Base-by-base conservation (phyloP, 2,888 invertebrate genomes). In the Cordilura impudica region DNA sequence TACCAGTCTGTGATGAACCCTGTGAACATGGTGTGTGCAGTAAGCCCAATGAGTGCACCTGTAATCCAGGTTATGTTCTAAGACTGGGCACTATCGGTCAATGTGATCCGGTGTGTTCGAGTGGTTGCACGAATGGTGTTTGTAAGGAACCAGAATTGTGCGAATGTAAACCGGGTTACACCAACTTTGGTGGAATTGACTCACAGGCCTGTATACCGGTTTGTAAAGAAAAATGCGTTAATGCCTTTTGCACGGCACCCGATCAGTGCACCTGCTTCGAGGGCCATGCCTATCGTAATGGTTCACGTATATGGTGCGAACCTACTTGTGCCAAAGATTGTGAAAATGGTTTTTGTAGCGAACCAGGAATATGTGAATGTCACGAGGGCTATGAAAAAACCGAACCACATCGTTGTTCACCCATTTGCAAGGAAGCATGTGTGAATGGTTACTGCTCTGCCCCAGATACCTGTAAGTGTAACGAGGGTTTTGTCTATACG, bases 171-270 rank as follows among this genome's bases (percentile, higher is more conserved):
- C 2, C 72, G 16, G 88, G 88, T 2, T 89, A 84, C 63, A 81
- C 58, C 0, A 85, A 88, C 67, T 60, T 84, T 1, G 83, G 83
- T 1, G 82, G 83, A 1, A 77, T 76, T 7, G 61, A 75, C 0
- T 82, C 85, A 0, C 82, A 83, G n/a, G 84, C 85, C 21, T 93
- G 93, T 81, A 83, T 86, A 0, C 91, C 93, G 0, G 86, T 89
- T 0, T 93, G 93, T 84, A 90, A 89, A 73, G 90, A 90, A 0
- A 90, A 90, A 0, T 92, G 92, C 83, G 82, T 90, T 0, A 91
- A 92, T 76, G 91, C 90, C 0, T 88, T 87, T 19, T 92, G 92
- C 75, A 87, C 89, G 2, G 90, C 89, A 0, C 88, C 88, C 1
- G 85, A 89, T 66, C 86, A 86, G 5, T 90, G 90, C 53, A 84